Percentiles rank a stretch among this genome's conserved stretches.
Conservation (phyloP, 1,140 invertebrate species). For the Drosophila tropicalis region DNA sequence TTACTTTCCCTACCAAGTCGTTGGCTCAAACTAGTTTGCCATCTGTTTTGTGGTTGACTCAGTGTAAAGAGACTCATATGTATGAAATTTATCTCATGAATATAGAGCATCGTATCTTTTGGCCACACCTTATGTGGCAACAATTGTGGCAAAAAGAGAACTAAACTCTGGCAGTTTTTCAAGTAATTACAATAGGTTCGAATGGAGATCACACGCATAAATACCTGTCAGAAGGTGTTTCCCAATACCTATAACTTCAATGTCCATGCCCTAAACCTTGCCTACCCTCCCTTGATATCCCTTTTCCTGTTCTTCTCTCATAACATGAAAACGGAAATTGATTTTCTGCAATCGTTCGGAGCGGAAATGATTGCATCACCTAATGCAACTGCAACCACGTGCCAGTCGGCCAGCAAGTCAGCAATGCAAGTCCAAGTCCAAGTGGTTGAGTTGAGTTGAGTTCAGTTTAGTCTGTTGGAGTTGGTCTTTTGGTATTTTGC, state of each 20-base stretch:
- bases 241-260: neutral
- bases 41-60: neutral
- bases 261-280: neutral
- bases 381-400: constrained; percentile 67
- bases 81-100: neutral
- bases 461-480: constrained; percentile 28
- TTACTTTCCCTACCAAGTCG: neutral
- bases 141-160: neutral
- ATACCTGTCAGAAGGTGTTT: constrained; percentile 1
- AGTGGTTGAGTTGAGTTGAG: neutral
- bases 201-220: neutral
- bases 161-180: neutral
- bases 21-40: neutral
- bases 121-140: neutral
- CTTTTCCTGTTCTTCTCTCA: neutral
- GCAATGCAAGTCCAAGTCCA: constrained; percentile 8
- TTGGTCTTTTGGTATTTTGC: constrained; percentile 40
- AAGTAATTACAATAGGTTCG: neutral
- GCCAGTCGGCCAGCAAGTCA: neutral
- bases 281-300: neutral
- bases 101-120: neutral
- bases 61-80: neutral
- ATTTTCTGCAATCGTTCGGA: constrained; percentile 64
- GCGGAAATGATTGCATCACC: constrained; percentile 80
- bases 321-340: constrained; percentile 65